Conservation (phyloP, 2,113 vertebrate species). For the Mixornis gularis region DNA sequence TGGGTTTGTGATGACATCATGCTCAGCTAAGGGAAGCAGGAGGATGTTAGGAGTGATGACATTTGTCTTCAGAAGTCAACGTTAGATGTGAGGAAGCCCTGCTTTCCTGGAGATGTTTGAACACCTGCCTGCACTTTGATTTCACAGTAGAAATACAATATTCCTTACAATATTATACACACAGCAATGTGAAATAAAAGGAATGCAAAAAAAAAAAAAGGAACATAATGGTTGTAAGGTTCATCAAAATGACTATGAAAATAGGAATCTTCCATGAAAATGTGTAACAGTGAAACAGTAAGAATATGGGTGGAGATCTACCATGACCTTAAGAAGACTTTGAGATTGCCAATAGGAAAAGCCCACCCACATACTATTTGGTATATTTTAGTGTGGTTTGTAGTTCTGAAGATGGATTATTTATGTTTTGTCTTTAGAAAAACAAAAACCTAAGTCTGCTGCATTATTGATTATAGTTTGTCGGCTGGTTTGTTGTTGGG, state of each 20-base stretch:
- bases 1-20: not conserved
- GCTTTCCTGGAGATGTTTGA: not conserved
- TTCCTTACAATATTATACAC: not conserved
- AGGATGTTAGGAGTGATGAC: accelerated
- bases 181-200: not conserved
- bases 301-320: not conserved
- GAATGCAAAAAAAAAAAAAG: accelerated
- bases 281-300: not conserved
- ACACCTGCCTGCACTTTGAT: not conserved
- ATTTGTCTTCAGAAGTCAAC: not conserved
- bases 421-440: not conserved
- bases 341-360: not conserved
- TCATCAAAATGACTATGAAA: not conserved
- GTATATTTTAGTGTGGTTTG: not conserved
- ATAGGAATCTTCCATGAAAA: not conserved
- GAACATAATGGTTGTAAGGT: accelerated
- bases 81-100: accelerated
- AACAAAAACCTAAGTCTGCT: not conserved
- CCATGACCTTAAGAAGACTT: not conserved
- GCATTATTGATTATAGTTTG: not conserved
- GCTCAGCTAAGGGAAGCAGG: not conserved
- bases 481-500: accelerated
- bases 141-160: not conserved
- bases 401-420: not conserved
- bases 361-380: not conserved